Conservation (phyloP, 2,888 invertebrate species). For the Trichacis sp. region DNA sequence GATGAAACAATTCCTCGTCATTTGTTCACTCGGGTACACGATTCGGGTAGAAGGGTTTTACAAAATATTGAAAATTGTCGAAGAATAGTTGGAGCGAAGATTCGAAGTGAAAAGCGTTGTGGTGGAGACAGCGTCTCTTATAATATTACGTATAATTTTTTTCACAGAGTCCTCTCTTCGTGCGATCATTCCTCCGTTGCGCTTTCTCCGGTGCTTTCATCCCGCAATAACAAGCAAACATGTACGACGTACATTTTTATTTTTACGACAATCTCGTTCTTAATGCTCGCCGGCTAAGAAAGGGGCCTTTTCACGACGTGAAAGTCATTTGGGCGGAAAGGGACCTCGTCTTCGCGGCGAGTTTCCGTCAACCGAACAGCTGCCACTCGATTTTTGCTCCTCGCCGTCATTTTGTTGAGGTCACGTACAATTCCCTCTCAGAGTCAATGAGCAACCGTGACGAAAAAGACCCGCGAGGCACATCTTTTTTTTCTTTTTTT, state of each 20-base stretch:
- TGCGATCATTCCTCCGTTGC: background rate
- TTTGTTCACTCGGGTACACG: no score
- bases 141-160: no score
- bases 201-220: slow-evolving; percentile 1
- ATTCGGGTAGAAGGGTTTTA: no score
- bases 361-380: slow-evolving; percentile 21
- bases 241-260: background rate
- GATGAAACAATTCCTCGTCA: no score
- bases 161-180: no score
- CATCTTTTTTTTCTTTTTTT: background rate
- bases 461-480: background rate
- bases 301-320: slow-evolving; percentile 24
- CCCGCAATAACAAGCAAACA: slow-evolving; percentile 1
- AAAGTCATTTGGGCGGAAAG: slow-evolving; percentile 32
- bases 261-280: slow-evolving; percentile 10
- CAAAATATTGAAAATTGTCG: no score
- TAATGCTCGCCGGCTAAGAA: slow-evolving; percentile 16
- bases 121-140: no score
- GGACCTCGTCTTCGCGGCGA: slow-evolving; percentile 9
- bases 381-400: slow-evolving; percentile 15
- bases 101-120: no score
- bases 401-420: background rate
- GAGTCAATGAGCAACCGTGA: background rate
- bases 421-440: background rate
- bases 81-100: no score